A percentile compares a stretch with the other conserved stretches of the same genome.
Evolutionary conservation across 2,888 invertebrate genomes (phyloP).

Genomic region (Volucella zonaria): DNA sequence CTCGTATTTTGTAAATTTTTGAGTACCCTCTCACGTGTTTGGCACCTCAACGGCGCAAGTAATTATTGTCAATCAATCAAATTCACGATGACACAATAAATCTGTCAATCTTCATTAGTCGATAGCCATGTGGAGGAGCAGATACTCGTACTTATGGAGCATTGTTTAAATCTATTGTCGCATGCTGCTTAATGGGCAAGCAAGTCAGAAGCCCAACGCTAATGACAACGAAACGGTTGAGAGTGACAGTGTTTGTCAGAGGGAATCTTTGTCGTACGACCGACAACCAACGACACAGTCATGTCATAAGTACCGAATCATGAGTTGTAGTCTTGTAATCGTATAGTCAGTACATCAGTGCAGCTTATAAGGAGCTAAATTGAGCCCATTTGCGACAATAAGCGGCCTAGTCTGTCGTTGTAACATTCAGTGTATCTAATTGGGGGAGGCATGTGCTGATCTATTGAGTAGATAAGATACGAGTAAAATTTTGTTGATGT

Average conservation of each 20-base stretch:
- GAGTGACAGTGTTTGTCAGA: conserved; percentile 46
- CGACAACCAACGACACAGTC: conserved; percentile 15
- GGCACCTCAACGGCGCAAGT: not conserved
- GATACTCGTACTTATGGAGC: not conserved
- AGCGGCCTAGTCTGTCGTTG: conserved; percentile 23
- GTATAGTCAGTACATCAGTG: conserved; percentile 24
- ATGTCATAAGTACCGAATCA: conserved; percentile 23
- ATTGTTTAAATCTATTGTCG: conserved; percentile 37
- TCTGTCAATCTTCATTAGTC: conserved; percentile 58
- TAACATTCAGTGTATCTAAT: conserved; percentile 49
- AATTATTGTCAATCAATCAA: conserved; percentile 60
- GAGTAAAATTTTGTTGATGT: conserved; percentile 17
- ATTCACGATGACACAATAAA: conserved; percentile 51
- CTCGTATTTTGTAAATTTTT: too few relatives aligned
- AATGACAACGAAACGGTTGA: conserved; percentile 33
- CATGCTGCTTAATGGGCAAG: too few relatives aligned
- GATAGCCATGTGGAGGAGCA: not conserved
- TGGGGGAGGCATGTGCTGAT: conserved; percentile 53
- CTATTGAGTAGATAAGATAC: not conserved
- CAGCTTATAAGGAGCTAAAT: conserved; percentile 53
- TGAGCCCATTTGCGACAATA: conserved; percentile 57
- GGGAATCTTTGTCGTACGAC: conserved; percentile 24
- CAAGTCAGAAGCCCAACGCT: too few relatives aligned
- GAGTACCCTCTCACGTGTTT: too few relatives aligned
- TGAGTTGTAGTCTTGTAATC: too few relatives aligned